Evolutionary conservation across 2,113 vertebrate genomes (phyloP).

Genomic region (Pleuronectes platessa): DNA sequence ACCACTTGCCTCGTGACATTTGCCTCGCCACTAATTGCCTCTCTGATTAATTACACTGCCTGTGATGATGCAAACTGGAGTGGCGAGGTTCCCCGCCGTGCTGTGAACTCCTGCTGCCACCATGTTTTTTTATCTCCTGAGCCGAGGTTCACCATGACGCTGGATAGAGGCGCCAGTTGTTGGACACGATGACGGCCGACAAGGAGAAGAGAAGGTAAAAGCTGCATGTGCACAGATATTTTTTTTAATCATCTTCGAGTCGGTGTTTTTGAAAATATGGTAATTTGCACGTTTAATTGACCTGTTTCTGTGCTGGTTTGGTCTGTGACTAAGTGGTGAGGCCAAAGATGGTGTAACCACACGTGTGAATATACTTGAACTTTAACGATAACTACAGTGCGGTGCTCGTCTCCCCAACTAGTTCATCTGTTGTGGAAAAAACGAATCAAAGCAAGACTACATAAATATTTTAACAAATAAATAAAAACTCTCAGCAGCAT

Average conservation of each 20-base stretch:
- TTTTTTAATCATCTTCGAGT: background rate
- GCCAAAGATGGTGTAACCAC: background rate
- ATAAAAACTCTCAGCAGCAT: background rate
- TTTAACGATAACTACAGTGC: background rate
- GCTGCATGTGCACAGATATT: too few relatives aligned
- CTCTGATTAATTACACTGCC: constrained; percentile 41
- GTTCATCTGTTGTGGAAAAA: too few relatives aligned
- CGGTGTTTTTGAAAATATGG: background rate
- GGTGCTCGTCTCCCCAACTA: too few relatives aligned
- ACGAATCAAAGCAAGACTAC: background rate
- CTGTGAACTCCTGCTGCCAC: constrained; percentile 38
- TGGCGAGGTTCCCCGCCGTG: constrained; percentile 13
- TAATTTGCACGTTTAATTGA: background rate
- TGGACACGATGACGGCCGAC: constrained; percentile 67
- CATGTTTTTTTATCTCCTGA: background rate
- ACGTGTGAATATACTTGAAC: background rate
- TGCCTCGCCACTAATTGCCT: constrained; percentile 40
- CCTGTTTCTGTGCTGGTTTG: background rate
- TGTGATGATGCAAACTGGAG: constrained; percentile 48
- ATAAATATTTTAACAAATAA: background rate
- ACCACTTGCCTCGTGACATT: constrained; percentile 40
- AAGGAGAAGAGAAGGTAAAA: constrained; percentile 75
- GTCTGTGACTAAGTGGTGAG: background rate
- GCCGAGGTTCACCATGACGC: constrained; percentile 26
- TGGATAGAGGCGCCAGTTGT: constrained; percentile 19